Conservation (phyloP, 2,888 invertebrate species). For the Lepidonotus clava region DNA sequence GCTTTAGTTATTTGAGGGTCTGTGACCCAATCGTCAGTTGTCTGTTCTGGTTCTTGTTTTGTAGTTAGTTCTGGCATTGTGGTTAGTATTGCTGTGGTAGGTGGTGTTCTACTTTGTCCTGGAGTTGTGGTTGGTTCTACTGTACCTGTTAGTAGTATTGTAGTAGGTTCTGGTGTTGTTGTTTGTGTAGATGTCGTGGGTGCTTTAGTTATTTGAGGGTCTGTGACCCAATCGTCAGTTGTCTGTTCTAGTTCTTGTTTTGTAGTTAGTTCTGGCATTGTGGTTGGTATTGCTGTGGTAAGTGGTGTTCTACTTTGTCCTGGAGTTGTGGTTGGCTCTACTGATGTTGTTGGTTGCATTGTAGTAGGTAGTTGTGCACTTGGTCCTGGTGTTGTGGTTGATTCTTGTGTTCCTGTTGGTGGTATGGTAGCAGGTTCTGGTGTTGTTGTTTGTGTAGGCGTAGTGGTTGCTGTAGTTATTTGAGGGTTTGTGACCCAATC, state of each 20-base stretch:
- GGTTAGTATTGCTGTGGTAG: neutral
- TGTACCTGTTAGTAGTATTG: neutral
- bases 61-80: neutral
- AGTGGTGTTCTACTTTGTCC: too few species aligned
- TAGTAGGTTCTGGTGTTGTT: neutral
- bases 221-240: neutral
- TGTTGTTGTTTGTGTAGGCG: neutral
- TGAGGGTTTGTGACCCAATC: neutral
- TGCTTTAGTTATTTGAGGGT: too few species aligned
- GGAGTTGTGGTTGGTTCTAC: neutral
- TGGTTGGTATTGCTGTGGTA: too few species aligned
- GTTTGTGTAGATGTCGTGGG: neutral
- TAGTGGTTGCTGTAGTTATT: too few species aligned
- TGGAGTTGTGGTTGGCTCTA: neutral
- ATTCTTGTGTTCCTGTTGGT: neutral
- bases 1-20: neutral
- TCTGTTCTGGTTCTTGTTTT: neutral
- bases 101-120: neutral
- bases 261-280: too few species aligned
- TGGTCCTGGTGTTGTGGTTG: neutral
- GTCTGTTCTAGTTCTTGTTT: too few species aligned
- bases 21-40: too few species aligned
- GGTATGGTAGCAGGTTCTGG: neutral
- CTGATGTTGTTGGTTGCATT: neutral
- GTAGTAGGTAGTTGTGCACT: neutral